phyloP scores from a whole-genome alignment of 2,888 invertebrate species.

The Plusia festucae region DNA sequence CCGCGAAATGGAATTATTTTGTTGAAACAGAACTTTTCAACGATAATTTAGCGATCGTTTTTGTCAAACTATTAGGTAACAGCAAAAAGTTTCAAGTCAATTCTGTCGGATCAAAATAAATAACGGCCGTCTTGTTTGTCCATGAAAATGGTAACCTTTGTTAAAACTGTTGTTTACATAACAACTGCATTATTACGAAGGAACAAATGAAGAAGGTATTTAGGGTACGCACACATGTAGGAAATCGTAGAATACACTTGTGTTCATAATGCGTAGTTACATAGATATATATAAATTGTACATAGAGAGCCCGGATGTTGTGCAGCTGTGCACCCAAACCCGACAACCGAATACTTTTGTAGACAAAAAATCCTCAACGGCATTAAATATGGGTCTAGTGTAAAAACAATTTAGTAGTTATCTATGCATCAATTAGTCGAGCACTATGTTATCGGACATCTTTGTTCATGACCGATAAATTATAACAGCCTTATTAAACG shows the following conservation, averaged over 20 bases:
- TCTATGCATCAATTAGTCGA: constrained; percentile 66
- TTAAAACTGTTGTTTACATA: constrained; percentile 31
- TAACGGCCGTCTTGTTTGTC: constrained; percentile 18
- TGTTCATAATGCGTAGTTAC: constrained; percentile 44
- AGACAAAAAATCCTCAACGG: constrained; percentile 64
- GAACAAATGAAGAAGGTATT: constrained; percentile 35
- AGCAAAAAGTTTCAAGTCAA: constrained; percentile 32
- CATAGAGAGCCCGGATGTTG: constrained; percentile 73
- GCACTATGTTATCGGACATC: constrained; percentile 66
- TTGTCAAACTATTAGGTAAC: constrained; percentile 29
- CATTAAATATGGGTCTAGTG: constrained; percentile 37
- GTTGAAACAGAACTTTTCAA: constrained; percentile 32
- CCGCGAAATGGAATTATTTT: constrained; percentile 6
- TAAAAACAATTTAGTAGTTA: constrained; percentile 56
- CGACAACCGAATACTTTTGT: constrained; percentile 53
- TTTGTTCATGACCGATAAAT: constrained; percentile 70
- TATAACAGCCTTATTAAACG: constrained; percentile 27
- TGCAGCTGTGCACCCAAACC: constrained; percentile 79
- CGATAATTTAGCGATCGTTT: constrained; percentile 20
- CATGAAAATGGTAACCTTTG: constrained; percentile 22
- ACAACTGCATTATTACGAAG: constrained; percentile 27
- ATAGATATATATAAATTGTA: constrained; percentile 43
- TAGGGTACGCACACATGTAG: constrained; percentile 41
- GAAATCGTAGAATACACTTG: constrained; percentile 58
- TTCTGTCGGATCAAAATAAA: constrained; percentile 38